phyloP scores from a whole-genome alignment of 2,888 invertebrate genomes.

The Dyspetes luteomarginatus region DNA sequence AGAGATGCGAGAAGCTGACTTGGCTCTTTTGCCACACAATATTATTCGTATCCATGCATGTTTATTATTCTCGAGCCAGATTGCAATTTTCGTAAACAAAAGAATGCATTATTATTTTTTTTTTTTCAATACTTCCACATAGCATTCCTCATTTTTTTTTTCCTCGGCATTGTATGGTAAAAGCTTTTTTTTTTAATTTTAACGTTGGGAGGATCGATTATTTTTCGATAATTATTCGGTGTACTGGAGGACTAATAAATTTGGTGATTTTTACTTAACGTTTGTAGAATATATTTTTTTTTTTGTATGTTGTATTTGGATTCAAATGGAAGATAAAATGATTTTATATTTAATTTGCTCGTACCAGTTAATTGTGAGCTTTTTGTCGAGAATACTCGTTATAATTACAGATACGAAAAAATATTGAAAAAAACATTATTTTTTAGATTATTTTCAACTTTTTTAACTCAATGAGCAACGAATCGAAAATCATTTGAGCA shows the following conservation, averaged over 20 bases:
- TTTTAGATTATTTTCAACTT: slow-evolving; percentile 17
- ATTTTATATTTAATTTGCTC: not conserved
- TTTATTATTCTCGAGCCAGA: not conserved
- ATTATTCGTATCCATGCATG: not conserved
- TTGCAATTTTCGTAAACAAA: slow-evolving; percentile 26
- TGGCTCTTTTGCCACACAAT: not conserved
- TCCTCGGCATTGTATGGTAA: no score
- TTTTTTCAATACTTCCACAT: not conserved
- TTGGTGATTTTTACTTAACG: no score
- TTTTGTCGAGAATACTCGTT: not conserved
- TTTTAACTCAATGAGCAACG: not conserved
- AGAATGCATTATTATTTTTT: not conserved
- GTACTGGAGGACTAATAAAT: no score
- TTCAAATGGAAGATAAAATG: no score
- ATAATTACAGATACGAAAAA: not conserved
- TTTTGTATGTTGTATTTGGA: no score
- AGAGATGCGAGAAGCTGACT: slow-evolving; percentile 11
- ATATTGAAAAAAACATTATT: not conserved
- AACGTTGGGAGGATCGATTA: no score
- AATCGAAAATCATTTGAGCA: not conserved
- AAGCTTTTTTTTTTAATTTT: no score
- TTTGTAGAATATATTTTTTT: no score
- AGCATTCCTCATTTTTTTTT: no score
- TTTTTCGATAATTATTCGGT: no score
- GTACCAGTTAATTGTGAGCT: not conserved